Evolutionary conservation across 2,888 invertebrate species (phyloP), one percentile per base, ranked within the genome.

Genomic region (Dynastes hyllus): DNA sequence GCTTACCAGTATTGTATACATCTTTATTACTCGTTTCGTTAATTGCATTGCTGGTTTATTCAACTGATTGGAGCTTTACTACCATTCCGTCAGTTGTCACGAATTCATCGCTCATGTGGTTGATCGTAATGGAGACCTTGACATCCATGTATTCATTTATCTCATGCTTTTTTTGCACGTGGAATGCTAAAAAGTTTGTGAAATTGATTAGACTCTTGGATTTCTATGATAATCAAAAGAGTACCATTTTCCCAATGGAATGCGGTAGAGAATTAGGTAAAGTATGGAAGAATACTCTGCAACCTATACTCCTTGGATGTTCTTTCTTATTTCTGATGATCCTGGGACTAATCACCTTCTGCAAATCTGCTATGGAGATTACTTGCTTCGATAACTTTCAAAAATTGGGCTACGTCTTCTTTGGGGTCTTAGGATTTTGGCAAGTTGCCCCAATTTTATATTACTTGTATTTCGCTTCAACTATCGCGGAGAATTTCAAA

Each of bases 361-460:
- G 13, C 5, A 61, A 9, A 8, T 61, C 45, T 27, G 27, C 63
- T 5, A 16, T 50, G 8, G 73, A 75, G 1, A n/a, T n/a, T 2
- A 45, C 51, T 22, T 6, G 61, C 5, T 75, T 75, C 22, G 32
- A 27, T 45, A 27, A 50, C 11, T 61, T 16, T 13, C 40, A 40
- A 5, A 9, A 37, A 22, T 11, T 22, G 4, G 63, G 22, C 8
- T 61, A 61, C 13, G 2, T 61, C 8, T 81, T 83, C 58, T 84
- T 85, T 67, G 83, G 83, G 13, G 63, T 82, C 45, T 76, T 85
- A 40, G 82, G 81, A 6, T 80, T 79, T 11, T 85, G 85, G 85
- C 84, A 84, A 76, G 63, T 84, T 58, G 58, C 78, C 32, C 85
- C 85, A 0, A 78, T 82, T 27, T 79, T 84, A 5, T 67, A 84